A percentile compares a stretch with the other conserved stretches of the same genome.
phyloP scores from a whole-genome alignment of 2,888 invertebrate species.

The Eupsilia transversa region DNA sequence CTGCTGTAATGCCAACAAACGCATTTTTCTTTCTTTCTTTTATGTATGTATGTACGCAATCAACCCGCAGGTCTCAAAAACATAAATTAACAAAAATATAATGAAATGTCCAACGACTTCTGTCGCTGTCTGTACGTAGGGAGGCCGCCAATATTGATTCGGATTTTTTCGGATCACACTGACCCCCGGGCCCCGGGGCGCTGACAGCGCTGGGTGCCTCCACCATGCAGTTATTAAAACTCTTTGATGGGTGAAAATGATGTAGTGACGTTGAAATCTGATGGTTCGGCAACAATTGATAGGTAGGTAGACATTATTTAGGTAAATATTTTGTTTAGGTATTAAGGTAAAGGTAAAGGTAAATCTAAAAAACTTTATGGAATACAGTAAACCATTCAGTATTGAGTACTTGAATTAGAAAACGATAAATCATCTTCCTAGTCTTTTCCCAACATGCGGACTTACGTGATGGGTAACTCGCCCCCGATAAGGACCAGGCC shows the following conservation, averaged over 20 bases:
- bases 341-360: too few relatives aligned
- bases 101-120: background rate
- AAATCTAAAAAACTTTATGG: background rate
- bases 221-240: slow-evolving; percentile 51
- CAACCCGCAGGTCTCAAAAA: too few relatives aligned
- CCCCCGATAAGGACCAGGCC: too few relatives aligned
- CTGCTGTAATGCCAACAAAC: too few relatives aligned
- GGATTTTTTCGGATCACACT: slow-evolving; percentile 30
- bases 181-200: slow-evolving; percentile 14
- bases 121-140: slow-evolving; percentile 25
- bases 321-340: too few relatives aligned
- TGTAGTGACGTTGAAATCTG: slow-evolving; percentile 1
- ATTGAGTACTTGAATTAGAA: background rate
- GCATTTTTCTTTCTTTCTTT: too few relatives aligned
- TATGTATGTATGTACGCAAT: too few relatives aligned
- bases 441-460: too few relatives aligned
- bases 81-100: too few relatives aligned
- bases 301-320: too few relatives aligned
- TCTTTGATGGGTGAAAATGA: slow-evolving; percentile 50
- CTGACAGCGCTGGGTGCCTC: background rate
- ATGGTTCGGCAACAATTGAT: background rate
- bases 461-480: too few relatives aligned
- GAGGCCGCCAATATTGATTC: slow-evolving; percentile 52
- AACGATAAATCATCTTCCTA: background rate
- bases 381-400: too few relatives aligned